These are phyloP conservation scores for Neostethus bicornis DNA, from an alignment of 2,797 vertebrate species.

Conservation along the genomic window DNA sequence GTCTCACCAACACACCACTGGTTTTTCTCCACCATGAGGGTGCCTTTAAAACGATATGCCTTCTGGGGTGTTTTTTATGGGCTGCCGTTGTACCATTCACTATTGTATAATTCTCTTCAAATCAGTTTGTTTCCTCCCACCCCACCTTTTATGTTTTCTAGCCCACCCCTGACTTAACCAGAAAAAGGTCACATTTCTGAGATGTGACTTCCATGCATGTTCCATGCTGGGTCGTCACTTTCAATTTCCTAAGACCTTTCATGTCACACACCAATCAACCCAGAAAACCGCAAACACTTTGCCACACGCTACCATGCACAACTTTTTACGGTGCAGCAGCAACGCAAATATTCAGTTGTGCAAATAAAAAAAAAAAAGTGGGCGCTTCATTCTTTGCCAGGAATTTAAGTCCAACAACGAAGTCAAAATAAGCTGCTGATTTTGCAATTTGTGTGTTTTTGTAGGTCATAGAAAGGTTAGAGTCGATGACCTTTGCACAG, in stretches of 20 bases:
- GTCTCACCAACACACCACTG: constrained; percentile 70
- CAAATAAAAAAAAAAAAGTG: background rate
- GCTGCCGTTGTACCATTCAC: constrained; percentile 67
- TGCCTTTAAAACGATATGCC: constrained; percentile 77
- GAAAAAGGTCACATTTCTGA: constrained; percentile 86
- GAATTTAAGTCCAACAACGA: background rate
- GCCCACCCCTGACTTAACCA: constrained; percentile 75
- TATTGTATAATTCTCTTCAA: constrained; percentile 77
- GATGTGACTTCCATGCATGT: constrained; percentile 82
- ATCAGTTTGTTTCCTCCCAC: constrained; percentile 65
- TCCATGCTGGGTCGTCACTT: constrained; percentile 85
- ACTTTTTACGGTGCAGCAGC: constrained; percentile 7
- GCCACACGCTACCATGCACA: constrained; percentile 26
- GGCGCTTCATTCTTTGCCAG: background rate
- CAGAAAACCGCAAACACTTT: constrained; percentile 42
- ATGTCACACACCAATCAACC: constrained; percentile 74
- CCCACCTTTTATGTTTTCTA: constrained; percentile 22
- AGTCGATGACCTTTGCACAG: background rate
- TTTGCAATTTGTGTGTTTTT: background rate
- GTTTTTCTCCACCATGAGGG: constrained; percentile 61
- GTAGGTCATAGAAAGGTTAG: background rate
- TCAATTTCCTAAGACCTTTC: constrained; percentile 82
- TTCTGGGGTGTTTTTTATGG: constrained; percentile 71
- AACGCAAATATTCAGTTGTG: background rate
- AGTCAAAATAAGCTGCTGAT: background rate